Percentiles rank a stretch among this genome's conserved stretches.
These are phyloP conservation scores for Drosophila mimetica DNA, from an alignment of 2,888 invertebrate genomes.

Conservation along the genomic window DNA sequence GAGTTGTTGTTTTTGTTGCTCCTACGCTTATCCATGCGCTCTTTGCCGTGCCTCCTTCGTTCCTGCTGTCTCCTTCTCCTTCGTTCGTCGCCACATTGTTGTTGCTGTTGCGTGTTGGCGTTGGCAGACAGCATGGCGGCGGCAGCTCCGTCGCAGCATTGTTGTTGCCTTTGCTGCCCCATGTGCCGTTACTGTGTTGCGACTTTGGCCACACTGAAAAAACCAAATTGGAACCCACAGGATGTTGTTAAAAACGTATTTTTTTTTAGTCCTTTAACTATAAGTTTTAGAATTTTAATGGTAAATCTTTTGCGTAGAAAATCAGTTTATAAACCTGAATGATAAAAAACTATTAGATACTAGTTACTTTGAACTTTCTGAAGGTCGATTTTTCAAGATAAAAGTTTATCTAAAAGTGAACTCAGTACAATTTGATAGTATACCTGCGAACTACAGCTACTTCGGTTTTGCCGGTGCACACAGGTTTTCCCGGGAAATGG, in stretches of 20 bases:
- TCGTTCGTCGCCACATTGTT: constrained; percentile 51
- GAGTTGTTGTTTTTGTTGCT: constrained; percentile 25
- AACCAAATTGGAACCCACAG: neutral
- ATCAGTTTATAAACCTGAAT: too few relatives aligned
- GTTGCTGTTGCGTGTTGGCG: constrained; percentile 77
- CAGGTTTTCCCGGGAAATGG: constrained; percentile 45
- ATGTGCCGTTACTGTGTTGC: constrained; percentile 33
- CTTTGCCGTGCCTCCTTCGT: constrained; percentile 13
- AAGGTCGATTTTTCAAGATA: neutral
- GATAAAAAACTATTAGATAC: neutral
- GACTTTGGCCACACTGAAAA: constrained; percentile 41
- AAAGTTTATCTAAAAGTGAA: neutral
- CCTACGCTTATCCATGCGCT: constrained; percentile 35
- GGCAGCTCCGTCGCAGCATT: constrained; percentile 15
- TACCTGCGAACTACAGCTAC: neutral
- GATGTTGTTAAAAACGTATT: neutral
- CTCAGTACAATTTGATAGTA: neutral
- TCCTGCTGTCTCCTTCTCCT: constrained; percentile 52
- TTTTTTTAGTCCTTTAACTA: too few relatives aligned
- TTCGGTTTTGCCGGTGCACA: constrained; percentile 1
- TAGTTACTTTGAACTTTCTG: neutral
- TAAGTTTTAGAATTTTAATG: too few relatives aligned
- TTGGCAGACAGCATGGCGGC: constrained; percentile 75
- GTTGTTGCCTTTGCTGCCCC: constrained; percentile 18
- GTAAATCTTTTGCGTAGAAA: too few relatives aligned